Conservation (phyloP, 2,888 invertebrate species). For the Lithosia quadra region DNA sequence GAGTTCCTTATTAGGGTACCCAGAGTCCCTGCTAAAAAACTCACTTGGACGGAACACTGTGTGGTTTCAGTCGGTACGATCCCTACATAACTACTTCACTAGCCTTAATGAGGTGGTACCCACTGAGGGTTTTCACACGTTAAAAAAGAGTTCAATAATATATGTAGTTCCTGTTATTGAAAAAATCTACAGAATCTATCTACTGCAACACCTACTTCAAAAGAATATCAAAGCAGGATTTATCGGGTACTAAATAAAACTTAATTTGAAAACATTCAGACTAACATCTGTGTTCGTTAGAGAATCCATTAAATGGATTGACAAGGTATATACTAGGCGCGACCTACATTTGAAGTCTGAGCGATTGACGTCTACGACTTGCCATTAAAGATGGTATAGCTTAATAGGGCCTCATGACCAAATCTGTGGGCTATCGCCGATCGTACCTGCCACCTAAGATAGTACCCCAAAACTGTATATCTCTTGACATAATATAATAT, state of each 20-base stretch:
- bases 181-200: not conserved
- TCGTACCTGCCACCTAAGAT: conserved; percentile 66
- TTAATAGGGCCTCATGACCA: conserved; percentile 67
- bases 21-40: too few relatives aligned
- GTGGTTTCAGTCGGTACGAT: too few relatives aligned
- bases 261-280: conserved; percentile 62
- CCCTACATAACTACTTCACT: too few relatives aligned
- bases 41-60: too few relatives aligned
- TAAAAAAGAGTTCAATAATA: too few relatives aligned
- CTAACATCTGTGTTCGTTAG: conserved; percentile 70
- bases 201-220: not conserved
- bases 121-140: too few relatives aligned
- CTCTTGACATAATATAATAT: too few relatives aligned
- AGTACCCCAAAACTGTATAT: conserved; percentile 49
- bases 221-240: conserved; percentile 8
- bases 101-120: too few relatives aligned
- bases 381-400: conserved; percentile 68
- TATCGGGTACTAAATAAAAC: conserved; percentile 32
- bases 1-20: too few relatives aligned
- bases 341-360: conserved; percentile 46
- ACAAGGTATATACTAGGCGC: conserved; percentile 64
- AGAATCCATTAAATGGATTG: conserved; percentile 58
- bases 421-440: conserved; percentile 58
- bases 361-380: conserved; percentile 58
- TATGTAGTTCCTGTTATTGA: not conserved